These are phyloP conservation scores for Babyrousa celebensis DNA, from an alignment of 2,797 vertebrate species.

Conservation along the genomic window DNA sequence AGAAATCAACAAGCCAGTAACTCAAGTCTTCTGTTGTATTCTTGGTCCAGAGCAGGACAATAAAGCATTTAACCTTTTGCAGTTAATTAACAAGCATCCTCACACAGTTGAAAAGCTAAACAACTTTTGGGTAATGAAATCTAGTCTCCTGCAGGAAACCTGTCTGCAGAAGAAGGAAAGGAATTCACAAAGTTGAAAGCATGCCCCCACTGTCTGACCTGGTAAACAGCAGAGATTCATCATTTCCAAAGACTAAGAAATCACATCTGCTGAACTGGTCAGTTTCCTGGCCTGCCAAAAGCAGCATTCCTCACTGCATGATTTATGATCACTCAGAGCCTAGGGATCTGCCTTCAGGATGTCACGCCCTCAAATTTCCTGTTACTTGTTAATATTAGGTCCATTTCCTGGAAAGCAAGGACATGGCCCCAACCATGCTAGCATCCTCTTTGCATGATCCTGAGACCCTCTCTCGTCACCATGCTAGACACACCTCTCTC, in stretches of 20 bases:
- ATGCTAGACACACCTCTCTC: neutral
- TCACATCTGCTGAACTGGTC: neutral
- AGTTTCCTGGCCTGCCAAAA: neutral
- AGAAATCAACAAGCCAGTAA: neutral
- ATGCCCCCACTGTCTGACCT: neutral
- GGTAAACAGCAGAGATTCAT: neutral
- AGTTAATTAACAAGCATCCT: neutral
- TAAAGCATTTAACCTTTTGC: neutral
- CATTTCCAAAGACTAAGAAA: neutral
- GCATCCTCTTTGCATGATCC: accelerated
- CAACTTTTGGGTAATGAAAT: neutral
- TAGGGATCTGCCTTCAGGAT: neutral
- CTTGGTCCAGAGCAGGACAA: neutral
- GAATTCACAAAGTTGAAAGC: neutral
- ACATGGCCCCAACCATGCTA: neutral
- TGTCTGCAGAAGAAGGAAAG: neutral
- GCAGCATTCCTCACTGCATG: accelerated
- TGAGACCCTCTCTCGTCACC: accelerated
- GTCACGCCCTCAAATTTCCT: neutral
- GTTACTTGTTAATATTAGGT: accelerated
- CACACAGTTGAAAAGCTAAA: neutral
- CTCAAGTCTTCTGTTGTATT: neutral
- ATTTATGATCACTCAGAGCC: neutral
- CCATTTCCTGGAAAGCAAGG: neutral
- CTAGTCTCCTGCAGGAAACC: neutral